Conservation (phyloP, 2,113 vertebrate genomes). For the Todiramphus saurophagus region DNA sequence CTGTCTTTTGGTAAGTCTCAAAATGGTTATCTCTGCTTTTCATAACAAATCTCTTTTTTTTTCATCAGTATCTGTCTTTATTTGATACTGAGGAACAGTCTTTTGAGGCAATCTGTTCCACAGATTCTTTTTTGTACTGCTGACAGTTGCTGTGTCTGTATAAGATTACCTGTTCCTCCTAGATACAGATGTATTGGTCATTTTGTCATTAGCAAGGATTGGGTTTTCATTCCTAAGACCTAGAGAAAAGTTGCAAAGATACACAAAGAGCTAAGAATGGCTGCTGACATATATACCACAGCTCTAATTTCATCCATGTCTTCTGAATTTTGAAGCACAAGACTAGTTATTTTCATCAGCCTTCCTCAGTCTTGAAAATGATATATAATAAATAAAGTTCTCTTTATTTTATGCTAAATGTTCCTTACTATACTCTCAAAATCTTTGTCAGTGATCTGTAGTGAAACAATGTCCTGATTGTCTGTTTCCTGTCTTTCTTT, state of each 20-base stretch:
- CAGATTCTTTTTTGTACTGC: background rate
- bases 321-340: background rate
- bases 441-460: background rate
- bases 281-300: background rate
- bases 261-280: background rate
- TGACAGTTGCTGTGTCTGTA: background rate
- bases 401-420: background rate
- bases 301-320: background rate
- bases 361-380: background rate
- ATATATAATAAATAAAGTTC: background rate
- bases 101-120: background rate
- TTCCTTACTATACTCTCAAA: background rate
- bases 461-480: background rate
- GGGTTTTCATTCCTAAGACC: background rate
- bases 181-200: background rate
- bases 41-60: background rate
- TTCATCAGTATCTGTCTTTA: background rate
- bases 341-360: background rate
- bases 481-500: background rate
- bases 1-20: background rate
- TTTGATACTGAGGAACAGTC: background rate
- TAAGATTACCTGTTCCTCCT: background rate
- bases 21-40: background rate
- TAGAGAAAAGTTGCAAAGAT: background rate
- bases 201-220: background rate